These are phyloP conservation scores for Himalopsyche japonica DNA, from an alignment of 2,888 invertebrate species.

Conservation along the genomic window DNA sequence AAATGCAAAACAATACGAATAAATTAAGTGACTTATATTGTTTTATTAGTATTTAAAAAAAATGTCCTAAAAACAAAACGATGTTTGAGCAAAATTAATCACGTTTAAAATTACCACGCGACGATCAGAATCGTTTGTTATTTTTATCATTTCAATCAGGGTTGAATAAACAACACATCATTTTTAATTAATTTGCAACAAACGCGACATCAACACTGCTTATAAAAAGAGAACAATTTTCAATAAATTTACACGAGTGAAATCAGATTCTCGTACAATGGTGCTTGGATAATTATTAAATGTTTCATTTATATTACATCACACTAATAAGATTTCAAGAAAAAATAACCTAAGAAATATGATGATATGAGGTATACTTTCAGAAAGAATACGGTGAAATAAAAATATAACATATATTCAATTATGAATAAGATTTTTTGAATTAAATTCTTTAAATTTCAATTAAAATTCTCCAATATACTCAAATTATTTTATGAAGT, in stretches of 20 bases:
- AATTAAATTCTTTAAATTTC: no score
- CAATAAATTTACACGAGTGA: neutral
- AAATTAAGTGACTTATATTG: neutral
- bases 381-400: no score
- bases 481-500: no score
- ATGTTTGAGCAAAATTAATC: neutral
- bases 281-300: neutral
- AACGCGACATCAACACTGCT: neutral
- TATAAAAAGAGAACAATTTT: neutral
- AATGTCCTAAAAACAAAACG: no score
- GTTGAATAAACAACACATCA: neutral
- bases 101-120: neutral
- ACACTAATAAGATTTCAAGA: no score
- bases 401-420: no score
- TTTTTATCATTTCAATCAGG: constrained; percentile 8
- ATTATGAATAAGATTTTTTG: no score
- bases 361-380: no score
- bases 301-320: neutral
- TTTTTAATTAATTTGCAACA: neutral
- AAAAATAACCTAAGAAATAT: no score
- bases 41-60: neutral
- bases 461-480: no score
- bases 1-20: neutral
- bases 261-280: neutral
- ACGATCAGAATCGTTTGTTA: neutral